These are phyloP conservation scores for Seriola aureovittata DNA, from an alignment of 2,113 vertebrate species.

Conservation along the genomic window DNA sequence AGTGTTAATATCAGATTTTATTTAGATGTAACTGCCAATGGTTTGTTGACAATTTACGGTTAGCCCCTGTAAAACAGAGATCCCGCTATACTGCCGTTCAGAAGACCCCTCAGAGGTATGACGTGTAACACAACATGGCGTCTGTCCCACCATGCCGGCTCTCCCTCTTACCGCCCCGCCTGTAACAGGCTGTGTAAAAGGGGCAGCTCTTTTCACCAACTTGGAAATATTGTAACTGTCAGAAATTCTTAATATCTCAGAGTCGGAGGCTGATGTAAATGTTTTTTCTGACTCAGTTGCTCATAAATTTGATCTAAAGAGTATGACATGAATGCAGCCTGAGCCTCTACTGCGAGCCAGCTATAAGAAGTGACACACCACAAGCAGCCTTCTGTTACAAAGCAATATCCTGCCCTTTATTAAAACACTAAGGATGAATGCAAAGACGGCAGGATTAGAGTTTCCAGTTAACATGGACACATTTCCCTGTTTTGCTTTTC, in stretches of 20 bases:
- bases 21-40: too few species aligned
- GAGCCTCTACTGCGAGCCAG: background rate
- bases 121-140: too few species aligned
- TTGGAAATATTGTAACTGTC: background rate
- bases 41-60: background rate
- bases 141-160: too few species aligned
- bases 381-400: background rate
- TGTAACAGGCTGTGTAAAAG: too few species aligned
- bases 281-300: background rate
- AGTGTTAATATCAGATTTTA: too few species aligned
- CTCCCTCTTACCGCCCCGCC: too few species aligned
- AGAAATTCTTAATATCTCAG: background rate
- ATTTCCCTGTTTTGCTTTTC: background rate
- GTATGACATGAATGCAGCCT: background rate
- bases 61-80: too few species aligned
- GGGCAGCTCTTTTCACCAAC: background rate
- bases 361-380: background rate
- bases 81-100: too few species aligned
- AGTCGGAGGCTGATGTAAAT: background rate
- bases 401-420: background rate
- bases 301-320: too few species aligned
- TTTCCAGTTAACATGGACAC: background rate
- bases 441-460: background rate
- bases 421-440: background rate
- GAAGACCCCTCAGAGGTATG: too few species aligned